phyloP scores from a whole-genome alignment of 2,113 vertebrate species.

The Chloropsis cyanopogon region DNA sequence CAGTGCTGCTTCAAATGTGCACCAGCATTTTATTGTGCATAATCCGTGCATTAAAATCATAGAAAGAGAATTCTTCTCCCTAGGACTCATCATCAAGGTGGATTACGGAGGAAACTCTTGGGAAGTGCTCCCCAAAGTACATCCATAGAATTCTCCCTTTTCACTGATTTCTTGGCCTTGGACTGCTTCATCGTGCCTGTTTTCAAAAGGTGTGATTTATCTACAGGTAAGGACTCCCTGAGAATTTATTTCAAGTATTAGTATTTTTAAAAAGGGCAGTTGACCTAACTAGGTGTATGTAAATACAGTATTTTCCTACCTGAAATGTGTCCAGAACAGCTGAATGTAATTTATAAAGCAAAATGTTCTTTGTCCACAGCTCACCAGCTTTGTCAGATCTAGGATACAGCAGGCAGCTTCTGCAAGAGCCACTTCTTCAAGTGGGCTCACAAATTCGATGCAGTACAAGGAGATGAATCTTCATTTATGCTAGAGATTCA shows the following conservation, averaged over 20 bases:
- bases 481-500: neutral
- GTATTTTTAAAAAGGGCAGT: neutral
- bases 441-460: neutral
- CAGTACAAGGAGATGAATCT: neutral
- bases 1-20: neutral
- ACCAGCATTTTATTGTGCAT: neutral
- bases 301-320: neutral
- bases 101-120: neutral
- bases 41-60: neutral
- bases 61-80: neutral
- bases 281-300: neutral
- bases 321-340: neutral
- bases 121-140: neutral
- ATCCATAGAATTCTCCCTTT: neutral
- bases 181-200: neutral
- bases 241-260: neutral
- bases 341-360: neutral
- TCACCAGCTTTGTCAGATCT: neutral
- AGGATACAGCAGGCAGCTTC: neutral
- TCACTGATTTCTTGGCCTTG: neutral
- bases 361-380: neutral
- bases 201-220: neutral
- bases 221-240: neutral
- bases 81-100: neutral
- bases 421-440: neutral